phyloP scores from a whole-genome alignment of 2,113 vertebrate species.

The Lates calcarifer region DNA sequence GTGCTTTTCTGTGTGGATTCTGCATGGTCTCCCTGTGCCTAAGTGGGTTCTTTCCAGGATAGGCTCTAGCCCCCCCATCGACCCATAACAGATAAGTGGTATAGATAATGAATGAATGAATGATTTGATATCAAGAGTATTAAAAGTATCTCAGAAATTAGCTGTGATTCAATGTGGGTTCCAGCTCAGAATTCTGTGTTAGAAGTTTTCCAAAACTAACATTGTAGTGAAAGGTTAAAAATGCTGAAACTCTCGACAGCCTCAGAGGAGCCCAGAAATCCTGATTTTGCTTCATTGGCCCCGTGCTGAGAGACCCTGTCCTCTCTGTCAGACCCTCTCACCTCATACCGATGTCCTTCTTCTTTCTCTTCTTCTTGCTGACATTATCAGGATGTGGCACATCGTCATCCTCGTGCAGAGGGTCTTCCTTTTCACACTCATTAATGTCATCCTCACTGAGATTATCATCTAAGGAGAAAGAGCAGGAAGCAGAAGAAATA shows the following conservation, averaged over 20 bases:
- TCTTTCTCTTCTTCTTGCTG: constrained; percentile 81
- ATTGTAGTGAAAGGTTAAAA: not conserved
- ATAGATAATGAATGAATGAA: too few relatives aligned
- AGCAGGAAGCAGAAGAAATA: not conserved
- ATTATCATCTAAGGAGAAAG: constrained; percentile 87
- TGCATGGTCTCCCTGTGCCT: too few relatives aligned
- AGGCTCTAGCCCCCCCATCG: too few relatives aligned
- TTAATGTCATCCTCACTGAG: constrained; percentile 95
- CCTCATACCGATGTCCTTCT: constrained; percentile 80
- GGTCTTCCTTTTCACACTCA: constrained; percentile 90
- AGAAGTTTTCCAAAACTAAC: not conserved
- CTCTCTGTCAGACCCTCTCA: constrained; percentile 52
- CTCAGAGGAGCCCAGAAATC: too few relatives aligned
- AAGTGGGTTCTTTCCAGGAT: too few relatives aligned
- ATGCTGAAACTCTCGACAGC: not conserved
- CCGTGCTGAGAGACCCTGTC: not conserved
- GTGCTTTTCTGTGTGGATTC: too few relatives aligned
- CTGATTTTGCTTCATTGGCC: not conserved
- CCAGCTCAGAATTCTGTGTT: not conserved
- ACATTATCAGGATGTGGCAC: constrained; percentile 67
- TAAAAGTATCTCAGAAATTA: not conserved
- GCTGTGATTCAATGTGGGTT: not conserved
- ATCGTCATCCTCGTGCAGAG: constrained; percentile 79
- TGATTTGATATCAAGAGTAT: not conserved
- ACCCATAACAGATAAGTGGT: too few relatives aligned